Conservation (phyloP, 2,888 invertebrate species). For the Synergus itoensis region DNA sequence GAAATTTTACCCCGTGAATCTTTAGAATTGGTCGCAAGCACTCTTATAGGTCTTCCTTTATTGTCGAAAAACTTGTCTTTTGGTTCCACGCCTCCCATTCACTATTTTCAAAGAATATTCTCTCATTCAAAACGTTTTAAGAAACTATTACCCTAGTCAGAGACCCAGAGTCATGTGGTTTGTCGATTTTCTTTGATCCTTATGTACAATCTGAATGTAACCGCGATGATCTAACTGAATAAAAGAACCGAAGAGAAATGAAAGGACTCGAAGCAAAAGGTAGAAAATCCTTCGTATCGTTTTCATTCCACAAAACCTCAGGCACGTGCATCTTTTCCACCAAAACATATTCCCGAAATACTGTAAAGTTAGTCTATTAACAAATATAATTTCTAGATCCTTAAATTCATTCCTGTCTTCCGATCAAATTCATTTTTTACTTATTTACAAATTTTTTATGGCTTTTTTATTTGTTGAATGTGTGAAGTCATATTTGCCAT, state of each 20-base stretch:
- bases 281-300: slow-evolving; percentile 19
- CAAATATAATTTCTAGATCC: neutral
- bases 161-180: slow-evolving; percentile 9
- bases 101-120: slow-evolving; percentile 46
- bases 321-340: slow-evolving; percentile 4
- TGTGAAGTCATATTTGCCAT: slow-evolving; percentile 8
- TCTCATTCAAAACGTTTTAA: slow-evolving; percentile 52
- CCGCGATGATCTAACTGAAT: slow-evolving; percentile 41
- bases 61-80: slow-evolving; percentile 28
- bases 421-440: neutral
- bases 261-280: slow-evolving; percentile 28
- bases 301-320: slow-evolving; percentile 16
- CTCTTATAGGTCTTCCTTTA: slow-evolving; percentile 1
- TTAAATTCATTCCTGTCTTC: neutral
- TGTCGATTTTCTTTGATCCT: slow-evolving; percentile 40
- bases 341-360: neutral
- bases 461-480: neutral
- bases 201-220: slow-evolving; percentile 47
- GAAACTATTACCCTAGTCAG: slow-evolving; percentile 48
- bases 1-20: slow-evolving; percentile 17
- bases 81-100: slow-evolving; percentile 49
- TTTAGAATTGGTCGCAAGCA: neutral
- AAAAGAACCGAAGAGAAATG: slow-evolving; percentile 5
- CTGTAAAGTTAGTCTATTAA: neutral
- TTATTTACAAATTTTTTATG: neutral